Evolutionary conservation across 2,113 vertebrate species (phyloP), one percentile per base, ranked within the genome.

Genomic region (Dicentrarchus labrax): DNA sequence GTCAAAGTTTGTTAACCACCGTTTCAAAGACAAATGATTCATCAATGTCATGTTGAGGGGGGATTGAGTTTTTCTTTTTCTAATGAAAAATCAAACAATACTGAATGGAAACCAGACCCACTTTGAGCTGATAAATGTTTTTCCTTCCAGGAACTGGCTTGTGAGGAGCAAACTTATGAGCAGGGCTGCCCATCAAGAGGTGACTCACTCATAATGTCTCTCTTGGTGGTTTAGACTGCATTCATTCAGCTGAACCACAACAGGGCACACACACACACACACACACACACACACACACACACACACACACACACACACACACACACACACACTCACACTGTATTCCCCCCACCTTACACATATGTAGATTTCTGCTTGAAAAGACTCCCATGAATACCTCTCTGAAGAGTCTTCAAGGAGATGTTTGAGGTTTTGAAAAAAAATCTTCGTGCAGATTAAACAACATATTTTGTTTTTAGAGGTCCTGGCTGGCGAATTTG

Each of bases 1-100:
- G 85, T 90, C 85, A 74, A 73, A 87, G 85, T 91, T 82, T 86
- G 84, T 83, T 81, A 86, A 39, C 79, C 88, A 68, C 64, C 8
- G 38, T 85, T 86, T 89, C 81, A 92, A 89, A 88, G 86, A 84
- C 68, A 88, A 83, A 88, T 87, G 85, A 91, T 88, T 92, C 82
- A 88, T 91, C 88, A 86, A 47, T 80, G 88, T 81, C 85, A 71
- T 21, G 62, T 53, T 38, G 38, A 51, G 41, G 60, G 51, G 39
- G 47, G 65, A 13, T 48, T 30, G 50, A 41, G n/a, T 59, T 75
- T 79, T 66, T 78, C 24, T 65, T 72, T 59, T 79, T n/a, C 74
- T 72, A 84, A 85, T 83, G 59, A 92, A 85, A 86, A 90, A 80
- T 84, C 76, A 86, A 84, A 86, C 38, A 81, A 54, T 36, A 24